These are phyloP conservation scores for Astreopora myriophthalma DNA, from an alignment of 64 coral and sea anemone genomes.

Conservation along the genomic window DNA sequence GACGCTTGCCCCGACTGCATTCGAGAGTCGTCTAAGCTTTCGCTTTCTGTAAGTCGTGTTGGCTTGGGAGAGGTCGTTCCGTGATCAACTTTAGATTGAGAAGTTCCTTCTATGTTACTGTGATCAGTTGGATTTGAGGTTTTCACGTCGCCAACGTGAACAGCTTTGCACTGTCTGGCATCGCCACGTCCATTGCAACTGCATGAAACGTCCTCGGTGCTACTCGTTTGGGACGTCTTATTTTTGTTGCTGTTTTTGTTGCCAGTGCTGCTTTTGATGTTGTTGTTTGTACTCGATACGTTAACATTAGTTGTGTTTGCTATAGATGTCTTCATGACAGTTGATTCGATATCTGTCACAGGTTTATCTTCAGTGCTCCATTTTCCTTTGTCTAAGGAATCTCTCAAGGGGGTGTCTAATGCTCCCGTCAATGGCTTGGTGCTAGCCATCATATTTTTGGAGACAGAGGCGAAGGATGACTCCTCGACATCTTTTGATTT, in stretches of 20 bases:
- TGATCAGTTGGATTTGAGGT: neutral
- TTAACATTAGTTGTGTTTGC: neutral
- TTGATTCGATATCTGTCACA: neutral
- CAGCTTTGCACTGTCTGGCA: neutral
- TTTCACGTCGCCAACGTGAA: neutral
- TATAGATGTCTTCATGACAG: neutral
- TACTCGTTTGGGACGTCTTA: neutral
- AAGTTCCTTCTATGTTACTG: neutral
- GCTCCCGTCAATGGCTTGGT: conserved; percentile 45
- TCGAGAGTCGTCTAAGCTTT: neutral
- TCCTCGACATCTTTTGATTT: neutral
- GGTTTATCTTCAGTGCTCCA: neutral
- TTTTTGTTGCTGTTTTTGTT: neutral
- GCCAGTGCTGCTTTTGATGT: neutral
- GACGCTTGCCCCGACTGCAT: neutral
- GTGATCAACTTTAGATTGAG: neutral
- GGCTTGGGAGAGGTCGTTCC: neutral
- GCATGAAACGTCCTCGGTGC: neutral
- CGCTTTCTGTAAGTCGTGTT: neutral
- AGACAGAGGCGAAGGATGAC: neutral
- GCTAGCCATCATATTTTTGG: too few relatives aligned
- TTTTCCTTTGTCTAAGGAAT: neutral
- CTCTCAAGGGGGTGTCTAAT: conserved; percentile 13
- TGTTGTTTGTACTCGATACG: neutral
- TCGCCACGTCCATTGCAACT: neutral